Evolutionary conservation across 1,140 invertebrate genomes (phyloP).

Genomic region (Maconellicoccus hirsutus): DNA sequence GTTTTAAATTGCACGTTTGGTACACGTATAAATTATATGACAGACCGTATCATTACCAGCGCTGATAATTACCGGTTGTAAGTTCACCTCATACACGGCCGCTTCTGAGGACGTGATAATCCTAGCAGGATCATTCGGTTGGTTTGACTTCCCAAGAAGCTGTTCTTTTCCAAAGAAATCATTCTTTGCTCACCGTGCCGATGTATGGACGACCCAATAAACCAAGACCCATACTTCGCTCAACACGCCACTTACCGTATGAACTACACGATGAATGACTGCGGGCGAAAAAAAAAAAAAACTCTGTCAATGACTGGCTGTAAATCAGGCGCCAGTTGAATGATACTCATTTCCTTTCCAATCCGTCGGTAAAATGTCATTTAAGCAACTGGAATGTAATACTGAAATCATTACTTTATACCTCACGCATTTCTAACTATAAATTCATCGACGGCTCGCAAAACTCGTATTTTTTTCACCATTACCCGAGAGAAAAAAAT

Average conservation of each 20-base stretch:
- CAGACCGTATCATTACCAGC: conserved; percentile 17
- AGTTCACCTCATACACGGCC: conserved; percentile 14
- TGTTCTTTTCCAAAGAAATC: conserved; percentile 1
- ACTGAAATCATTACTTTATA: not conserved
- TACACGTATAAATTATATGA: conserved; percentile 18
- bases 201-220: not conserved
- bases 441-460: not conserved
- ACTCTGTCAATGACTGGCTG: conserved; percentile 12
- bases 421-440: not conserved
- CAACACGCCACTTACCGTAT: conserved; percentile 1
- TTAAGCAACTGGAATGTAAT: conserved; percentile 11
- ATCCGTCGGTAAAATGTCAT: conserved; percentile 19
- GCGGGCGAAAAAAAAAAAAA: not conserved
- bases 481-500: no score
- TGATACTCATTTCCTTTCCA: conserved; percentile 20
- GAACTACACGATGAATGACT: conserved; percentile 7
- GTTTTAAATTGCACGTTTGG: conserved; percentile 21
- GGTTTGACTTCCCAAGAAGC: conserved; percentile 21
- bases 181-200: not conserved
- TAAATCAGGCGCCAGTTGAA: conserved; percentile 19
- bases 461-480: not conserved
- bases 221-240: conserved; percentile 9
- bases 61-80: conserved; percentile 17
- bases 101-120: conserved; percentile 20
- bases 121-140: conserved; percentile 20